phyloP scores from a whole-genome alignment of 2,113 vertebrate genomes.

The Serranochromis macrocephalus region DNA sequence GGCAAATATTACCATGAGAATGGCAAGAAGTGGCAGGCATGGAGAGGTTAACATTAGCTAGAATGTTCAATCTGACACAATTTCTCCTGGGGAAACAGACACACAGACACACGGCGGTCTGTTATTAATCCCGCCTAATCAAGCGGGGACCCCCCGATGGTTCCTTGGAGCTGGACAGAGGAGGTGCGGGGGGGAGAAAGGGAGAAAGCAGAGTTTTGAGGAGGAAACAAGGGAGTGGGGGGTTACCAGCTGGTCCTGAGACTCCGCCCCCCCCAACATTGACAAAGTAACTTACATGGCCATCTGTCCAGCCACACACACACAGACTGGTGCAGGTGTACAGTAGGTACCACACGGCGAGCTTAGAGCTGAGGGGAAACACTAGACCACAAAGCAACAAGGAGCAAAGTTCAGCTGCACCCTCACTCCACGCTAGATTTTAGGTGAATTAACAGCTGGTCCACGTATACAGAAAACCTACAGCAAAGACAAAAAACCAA shows the following conservation, averaged over 20 bases:
- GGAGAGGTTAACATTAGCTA: constrained; percentile 69
- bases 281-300: constrained; percentile 58
- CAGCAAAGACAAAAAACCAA: not conserved
- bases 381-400: not conserved
- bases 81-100: constrained; percentile 47
- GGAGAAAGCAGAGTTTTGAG: constrained; percentile 1
- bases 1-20: constrained; percentile 67
- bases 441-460: not conserved
- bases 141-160: constrained; percentile 66
- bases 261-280: constrained; percentile 50
- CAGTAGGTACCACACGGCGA: constrained; percentile 17
- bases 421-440: not conserved
- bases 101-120: constrained; percentile 24
- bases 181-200: not conserved
- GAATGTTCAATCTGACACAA: constrained; percentile 57
- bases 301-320: constrained; percentile 55
- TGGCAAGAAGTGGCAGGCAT: constrained; percentile 51
- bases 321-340: constrained; percentile 18
- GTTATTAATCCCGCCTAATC: constrained; percentile 74
- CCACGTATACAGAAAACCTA: not conserved
- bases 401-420: not conserved
- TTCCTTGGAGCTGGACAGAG: constrained; percentile 45
- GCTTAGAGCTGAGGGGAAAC: not conserved
- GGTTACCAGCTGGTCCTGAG: constrained; percentile 57
- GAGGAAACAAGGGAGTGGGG: not conserved